Conservation (phyloP, 2,888 invertebrate species). For the Cacoxenus indagator region DNA sequence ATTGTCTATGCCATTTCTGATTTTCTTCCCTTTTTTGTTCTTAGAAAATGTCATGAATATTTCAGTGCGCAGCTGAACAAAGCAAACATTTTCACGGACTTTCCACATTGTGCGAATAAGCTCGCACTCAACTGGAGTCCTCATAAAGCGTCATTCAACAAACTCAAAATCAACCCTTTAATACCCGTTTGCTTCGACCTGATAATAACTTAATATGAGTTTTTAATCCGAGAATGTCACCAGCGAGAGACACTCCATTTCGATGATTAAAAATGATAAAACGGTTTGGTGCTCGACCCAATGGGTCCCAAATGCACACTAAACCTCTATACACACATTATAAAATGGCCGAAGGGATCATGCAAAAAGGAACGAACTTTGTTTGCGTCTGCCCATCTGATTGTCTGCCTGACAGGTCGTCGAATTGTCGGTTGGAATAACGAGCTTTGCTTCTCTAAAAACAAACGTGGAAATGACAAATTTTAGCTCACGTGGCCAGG, state of each 20-base stretch:
- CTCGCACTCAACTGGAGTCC: not conserved
- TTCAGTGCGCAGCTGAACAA: constrained; percentile 32
- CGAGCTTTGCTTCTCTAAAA: constrained; percentile 37
- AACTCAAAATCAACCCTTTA: constrained; percentile 1
- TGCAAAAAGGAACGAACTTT: constrained; percentile 35
- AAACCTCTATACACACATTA: constrained; percentile 71
- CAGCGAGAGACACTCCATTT: constrained; percentile 46
- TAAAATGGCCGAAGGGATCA: constrained; percentile 69
- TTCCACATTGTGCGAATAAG: not conserved
- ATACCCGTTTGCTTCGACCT: constrained; percentile 29
- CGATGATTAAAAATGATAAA: constrained; percentile 70
- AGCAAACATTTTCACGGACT: not conserved
- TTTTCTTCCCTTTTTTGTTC: not conserved
- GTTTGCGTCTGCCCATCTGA: not conserved
- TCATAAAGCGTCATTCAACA: not conserved
- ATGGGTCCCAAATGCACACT: constrained; percentile 67
- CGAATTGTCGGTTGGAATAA: not conserved
- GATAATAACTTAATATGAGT: constrained; percentile 68
- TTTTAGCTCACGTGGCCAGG: too few species aligned
- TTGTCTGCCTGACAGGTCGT: constrained; percentile 9
- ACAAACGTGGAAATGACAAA: constrained; percentile 58
- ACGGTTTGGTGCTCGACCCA: constrained; percentile 64
- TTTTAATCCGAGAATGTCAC: constrained; percentile 63
- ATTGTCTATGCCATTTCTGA: not conserved
- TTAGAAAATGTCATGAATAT: constrained; percentile 50